Percentiles rank a stretch among this genome's conserved stretches.
Conservation (phyloP, 2,888 invertebrate genomes). For the Furcula furcula region DNA sequence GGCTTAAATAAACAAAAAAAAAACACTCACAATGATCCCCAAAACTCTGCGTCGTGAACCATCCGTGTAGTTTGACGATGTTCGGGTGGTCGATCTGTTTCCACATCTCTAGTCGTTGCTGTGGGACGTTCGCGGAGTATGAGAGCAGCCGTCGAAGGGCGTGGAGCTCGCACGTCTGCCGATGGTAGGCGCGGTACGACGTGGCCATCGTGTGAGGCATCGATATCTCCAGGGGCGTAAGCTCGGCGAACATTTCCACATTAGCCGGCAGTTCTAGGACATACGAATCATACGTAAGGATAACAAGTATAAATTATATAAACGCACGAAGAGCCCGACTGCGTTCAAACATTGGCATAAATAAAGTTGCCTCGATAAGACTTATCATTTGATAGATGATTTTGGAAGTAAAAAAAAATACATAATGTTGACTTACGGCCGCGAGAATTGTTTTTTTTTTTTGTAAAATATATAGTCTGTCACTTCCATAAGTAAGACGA, state of each 20-base stretch:
- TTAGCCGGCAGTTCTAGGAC: slow-evolving; percentile 89
- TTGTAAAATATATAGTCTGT: too few species aligned
- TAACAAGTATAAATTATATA: too few species aligned
- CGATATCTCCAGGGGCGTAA: slow-evolving; percentile 91
- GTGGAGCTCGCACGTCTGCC: slow-evolving; percentile 92
- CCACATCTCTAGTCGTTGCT: slow-evolving; percentile 97
- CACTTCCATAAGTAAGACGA: too few species aligned
- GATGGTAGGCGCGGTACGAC: slow-evolving; percentile 94
- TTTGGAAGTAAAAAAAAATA: too few species aligned
- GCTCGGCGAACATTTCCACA: slow-evolving; percentile 94
- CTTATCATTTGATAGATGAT: too few species aligned
- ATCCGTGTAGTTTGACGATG: slow-evolving; percentile 94
- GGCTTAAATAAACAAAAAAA: too few species aligned
- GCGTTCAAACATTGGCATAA: too few species aligned
- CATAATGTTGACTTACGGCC: too few species aligned
- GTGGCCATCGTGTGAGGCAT: slow-evolving; percentile 88
- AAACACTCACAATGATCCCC: slow-evolving; percentile 94
- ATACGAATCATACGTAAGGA: too few species aligned
- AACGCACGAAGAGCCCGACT: too few species aligned
- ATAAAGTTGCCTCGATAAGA: too few species aligned
- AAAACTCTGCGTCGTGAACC: slow-evolving; percentile 97
- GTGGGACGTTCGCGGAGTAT: slow-evolving; percentile 86
- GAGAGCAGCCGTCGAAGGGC: slow-evolving; percentile 95
- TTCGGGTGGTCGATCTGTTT: slow-evolving; percentile 97
- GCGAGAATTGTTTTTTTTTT: too few species aligned